phyloP scores from a whole-genome alignment of 2,113 vertebrate species.

The Bambusicola thoracicus region DNA sequence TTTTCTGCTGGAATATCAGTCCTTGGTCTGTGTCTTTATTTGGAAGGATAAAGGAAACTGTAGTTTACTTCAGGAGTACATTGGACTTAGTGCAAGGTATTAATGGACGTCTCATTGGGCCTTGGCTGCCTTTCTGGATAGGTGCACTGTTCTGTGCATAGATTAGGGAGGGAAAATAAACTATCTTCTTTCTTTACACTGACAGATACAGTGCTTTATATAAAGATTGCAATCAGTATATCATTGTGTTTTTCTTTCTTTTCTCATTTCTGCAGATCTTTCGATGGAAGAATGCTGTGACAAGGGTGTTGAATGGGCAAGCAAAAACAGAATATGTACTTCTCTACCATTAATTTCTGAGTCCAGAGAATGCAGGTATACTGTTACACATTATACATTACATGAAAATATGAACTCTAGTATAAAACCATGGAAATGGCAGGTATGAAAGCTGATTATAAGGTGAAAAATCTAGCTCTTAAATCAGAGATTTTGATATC shows the following conservation, averaged over 20 bases:
- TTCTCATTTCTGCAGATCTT: constrained; percentile 62
- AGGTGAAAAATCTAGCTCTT: not conserved
- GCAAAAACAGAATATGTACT: constrained; percentile 80
- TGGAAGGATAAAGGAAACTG: not conserved
- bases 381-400: not conserved
- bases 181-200: not conserved
- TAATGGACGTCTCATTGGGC: not conserved
- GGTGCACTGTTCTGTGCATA: not conserved
- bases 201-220: not conserved
- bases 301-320: constrained; percentile 84
- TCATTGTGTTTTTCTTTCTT: constrained; percentile 8
- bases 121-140: not conserved
- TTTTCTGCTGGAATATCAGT: not conserved
- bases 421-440: not conserved
- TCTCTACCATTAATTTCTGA: constrained; percentile 78
- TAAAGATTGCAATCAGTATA: not conserved
- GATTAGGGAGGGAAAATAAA: not conserved
- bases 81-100: not conserved
- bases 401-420: not conserved
- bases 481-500: not conserved
- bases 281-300: constrained; percentile 88
- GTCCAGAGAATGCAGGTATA: constrained; percentile 89
- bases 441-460: not conserved
- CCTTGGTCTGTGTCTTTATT: not conserved
- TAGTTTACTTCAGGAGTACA: not conserved